Evolutionary conservation across 2,113 vertebrate genomes (phyloP).

Genomic region (Ceyx cyanopectus): DNA sequence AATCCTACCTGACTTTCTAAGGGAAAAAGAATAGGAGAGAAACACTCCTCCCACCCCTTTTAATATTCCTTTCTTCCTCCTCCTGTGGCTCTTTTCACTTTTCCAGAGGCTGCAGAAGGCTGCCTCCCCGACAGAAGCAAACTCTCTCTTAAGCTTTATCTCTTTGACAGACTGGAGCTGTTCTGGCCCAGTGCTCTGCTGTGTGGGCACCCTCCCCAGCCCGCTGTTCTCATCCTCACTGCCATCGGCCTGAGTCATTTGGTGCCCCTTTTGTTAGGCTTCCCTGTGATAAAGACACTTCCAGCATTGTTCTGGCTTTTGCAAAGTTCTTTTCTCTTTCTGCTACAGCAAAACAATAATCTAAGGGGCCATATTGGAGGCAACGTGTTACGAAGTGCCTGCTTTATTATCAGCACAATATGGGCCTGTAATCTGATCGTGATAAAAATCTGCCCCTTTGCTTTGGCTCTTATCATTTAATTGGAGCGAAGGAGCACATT

Average conservation of each 20-base stretch:
- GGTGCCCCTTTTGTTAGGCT: background rate
- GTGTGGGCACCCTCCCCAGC: background rate
- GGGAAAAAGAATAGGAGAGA: background rate
- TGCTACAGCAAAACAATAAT: background rate
- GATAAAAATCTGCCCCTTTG: conserved; percentile 59
- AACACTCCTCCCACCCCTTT: background rate
- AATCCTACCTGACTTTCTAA: background rate
- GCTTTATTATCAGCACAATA: conserved; percentile 47
- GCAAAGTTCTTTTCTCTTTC: conserved; percentile 24
- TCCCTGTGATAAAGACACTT: conserved; percentile 22
- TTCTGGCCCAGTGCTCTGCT: conserved; percentile 19
- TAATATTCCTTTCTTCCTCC: background rate
- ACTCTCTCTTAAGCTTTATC: conserved; percentile 2
- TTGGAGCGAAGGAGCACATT: conserved; percentile 43
- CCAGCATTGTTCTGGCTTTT: background rate
- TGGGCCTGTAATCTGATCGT: conserved; percentile 46
- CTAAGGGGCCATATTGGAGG: background rate
- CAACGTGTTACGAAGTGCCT: background rate
- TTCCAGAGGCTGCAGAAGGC: background rate
- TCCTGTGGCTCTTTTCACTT: background rate
- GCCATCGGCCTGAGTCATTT: background rate
- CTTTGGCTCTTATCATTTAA: conserved; percentile 66
- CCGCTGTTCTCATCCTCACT: background rate
- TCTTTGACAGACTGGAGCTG: background rate
- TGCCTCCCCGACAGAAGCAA: background rate